phyloP scores from a whole-genome alignment of 2,888 invertebrate species.

The Eucriotettix oculatus region DNA sequence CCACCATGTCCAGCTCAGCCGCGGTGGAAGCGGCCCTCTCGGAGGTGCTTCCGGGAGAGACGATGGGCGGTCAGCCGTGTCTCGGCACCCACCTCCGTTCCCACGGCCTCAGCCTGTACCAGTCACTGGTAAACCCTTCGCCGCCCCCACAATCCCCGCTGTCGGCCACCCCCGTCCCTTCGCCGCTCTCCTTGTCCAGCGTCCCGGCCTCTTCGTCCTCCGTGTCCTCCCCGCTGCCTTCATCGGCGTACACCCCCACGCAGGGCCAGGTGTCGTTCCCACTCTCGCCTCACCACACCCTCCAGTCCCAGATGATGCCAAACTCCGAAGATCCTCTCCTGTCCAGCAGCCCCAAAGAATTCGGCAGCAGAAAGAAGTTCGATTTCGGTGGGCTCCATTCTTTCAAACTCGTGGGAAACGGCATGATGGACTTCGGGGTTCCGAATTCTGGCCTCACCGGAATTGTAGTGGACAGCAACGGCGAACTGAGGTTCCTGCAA shows the following conservation, averaged over 20 bases:
- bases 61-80: conserved; percentile 2
- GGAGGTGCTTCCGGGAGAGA: conserved; percentile 49
- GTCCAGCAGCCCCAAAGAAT: conserved; percentile 71
- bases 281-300: conserved; percentile 28
- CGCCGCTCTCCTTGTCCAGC: conserved; percentile 25
- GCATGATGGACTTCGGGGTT: conserved; percentile 33
- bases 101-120: conserved; percentile 36
- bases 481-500: conserved; percentile 42
- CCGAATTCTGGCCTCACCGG: conserved; percentile 33
- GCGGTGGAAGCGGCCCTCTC: conserved; percentile 74
- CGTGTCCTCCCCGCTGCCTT: conserved; percentile 22
- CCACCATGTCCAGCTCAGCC: conserved; percentile 71
- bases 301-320: conserved; percentile 71
- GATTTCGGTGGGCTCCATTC: conserved; percentile 26
- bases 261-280: conserved; percentile 25
- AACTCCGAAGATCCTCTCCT: conserved; percentile 73
- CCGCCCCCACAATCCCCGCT: conserved; percentile 26
- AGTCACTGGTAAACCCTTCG: conserved; percentile 8
- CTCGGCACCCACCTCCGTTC: conserved; percentile 21
- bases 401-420: conserved; percentile 35
- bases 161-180: conserved; percentile 33
- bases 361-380: conserved; percentile 22
- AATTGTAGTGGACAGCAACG: conserved; percentile 41
- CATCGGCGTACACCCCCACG: conserved; percentile 25
- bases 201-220: conserved; percentile 21